phyloP scores from a whole-genome alignment of 2,888 invertebrate genomes.

The Apotomis turbidana region DNA sequence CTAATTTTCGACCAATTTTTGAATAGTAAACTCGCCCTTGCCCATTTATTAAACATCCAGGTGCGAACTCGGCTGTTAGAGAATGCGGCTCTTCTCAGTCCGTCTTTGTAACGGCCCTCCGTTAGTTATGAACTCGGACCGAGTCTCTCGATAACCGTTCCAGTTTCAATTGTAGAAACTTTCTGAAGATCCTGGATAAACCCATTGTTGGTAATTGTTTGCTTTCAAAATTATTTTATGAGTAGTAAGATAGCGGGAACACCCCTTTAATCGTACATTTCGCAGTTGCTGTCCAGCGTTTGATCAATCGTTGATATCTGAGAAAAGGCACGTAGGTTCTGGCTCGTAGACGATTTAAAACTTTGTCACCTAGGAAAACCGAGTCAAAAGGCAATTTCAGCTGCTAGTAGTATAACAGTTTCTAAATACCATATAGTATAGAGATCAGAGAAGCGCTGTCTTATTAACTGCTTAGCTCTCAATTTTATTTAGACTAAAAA shows the following conservation, averaged over 20 bases:
- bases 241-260: constrained; percentile 24
- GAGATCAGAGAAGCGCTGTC: too few species aligned
- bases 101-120: constrained; percentile 67
- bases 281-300: constrained; percentile 19
- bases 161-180: constrained; percentile 60
- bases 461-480: too few species aligned
- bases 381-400: background rate
- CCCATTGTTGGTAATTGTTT: constrained; percentile 51
- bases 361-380: constrained; percentile 27
- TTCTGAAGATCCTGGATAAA: constrained; percentile 53
- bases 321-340: background rate
- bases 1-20: background rate
- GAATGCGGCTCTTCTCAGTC: constrained; percentile 58
- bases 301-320: background rate
- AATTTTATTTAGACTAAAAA: too few species aligned
- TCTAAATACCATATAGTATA: too few species aligned
- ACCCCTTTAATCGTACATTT: constrained; percentile 9
- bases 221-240: constrained; percentile 31
- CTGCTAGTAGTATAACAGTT: too few species aligned
- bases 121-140: constrained; percentile 66
- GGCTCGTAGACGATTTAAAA: background rate
- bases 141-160: constrained; percentile 50
- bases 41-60: constrained; percentile 22
- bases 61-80: constrained; percentile 29
- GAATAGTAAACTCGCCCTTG: background rate